Evolutionary conservation across 2,797 vertebrate species (phyloP).

Genomic region (Brachyalestes nurse): DNA sequence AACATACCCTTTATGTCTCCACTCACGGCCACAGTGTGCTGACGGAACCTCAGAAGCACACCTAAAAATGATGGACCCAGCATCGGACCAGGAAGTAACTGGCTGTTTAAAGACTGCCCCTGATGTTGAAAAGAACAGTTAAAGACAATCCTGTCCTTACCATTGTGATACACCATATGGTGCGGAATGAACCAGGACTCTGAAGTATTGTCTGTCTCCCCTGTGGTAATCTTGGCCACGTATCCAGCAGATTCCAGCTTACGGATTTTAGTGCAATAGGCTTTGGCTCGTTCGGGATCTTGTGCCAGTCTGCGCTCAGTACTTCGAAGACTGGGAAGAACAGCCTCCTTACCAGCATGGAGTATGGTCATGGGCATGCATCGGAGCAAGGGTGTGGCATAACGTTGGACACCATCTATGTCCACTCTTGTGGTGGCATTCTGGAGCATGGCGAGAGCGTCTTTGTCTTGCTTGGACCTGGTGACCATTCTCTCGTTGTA

Average conservation of each 20-base stretch:
- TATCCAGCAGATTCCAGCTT: slow-evolving; percentile 33
- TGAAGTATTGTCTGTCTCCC: neutral
- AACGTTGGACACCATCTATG: neutral
- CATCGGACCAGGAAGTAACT: neutral
- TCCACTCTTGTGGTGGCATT: neutral
- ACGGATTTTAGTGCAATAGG: slow-evolving; percentile 21
- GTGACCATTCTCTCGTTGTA: slow-evolving; percentile 18
- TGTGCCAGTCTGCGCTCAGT: slow-evolving; percentile 32
- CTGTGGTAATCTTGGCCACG: slow-evolving; percentile 24
- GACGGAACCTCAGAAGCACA: neutral
- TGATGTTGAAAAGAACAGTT: neutral
- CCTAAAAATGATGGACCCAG: neutral
- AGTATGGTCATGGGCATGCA: neutral
- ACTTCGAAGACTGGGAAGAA: slow-evolving; percentile 13
- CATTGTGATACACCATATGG: neutral
- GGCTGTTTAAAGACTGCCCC: neutral
- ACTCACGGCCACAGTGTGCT: too few species aligned
- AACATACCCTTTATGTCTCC: too few species aligned
- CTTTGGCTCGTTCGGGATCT: neutral
- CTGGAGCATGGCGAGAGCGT: slow-evolving; percentile 35
- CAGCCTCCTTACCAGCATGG: neutral
- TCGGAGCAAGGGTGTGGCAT: slow-evolving; percentile 4
- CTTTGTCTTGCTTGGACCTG: slow-evolving; percentile 40
- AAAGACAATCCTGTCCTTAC: neutral
- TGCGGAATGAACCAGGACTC: neutral